Conservation (phyloP, 1,140 invertebrate species). For the Megathymus violae region DNA sequence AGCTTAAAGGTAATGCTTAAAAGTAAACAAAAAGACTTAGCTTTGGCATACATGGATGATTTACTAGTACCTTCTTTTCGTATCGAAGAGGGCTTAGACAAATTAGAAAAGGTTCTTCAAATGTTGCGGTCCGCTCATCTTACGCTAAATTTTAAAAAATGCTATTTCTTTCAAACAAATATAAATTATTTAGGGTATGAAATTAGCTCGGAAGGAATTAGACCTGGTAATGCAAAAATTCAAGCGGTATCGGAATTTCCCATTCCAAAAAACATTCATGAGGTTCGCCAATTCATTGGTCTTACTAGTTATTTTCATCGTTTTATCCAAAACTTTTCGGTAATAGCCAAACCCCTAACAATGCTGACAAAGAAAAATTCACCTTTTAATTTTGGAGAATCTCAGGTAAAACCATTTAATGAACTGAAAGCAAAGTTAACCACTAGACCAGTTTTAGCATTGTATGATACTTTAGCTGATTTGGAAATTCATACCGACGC, state of each 20-base stretch:
- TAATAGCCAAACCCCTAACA: conserved; percentile 25
- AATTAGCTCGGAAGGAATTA: conserved; percentile 20
- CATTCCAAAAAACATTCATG: conserved; percentile 32
- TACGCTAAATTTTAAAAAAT: conserved; percentile 50
- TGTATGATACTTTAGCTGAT: background rate
- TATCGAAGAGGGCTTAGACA: conserved; percentile 12
- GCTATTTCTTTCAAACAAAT: conserved; percentile 34
- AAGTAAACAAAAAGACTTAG: conserved; percentile 29
- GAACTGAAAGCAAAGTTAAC: no score
- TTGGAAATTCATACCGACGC: conserved; percentile 9
- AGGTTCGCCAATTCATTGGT: no score
- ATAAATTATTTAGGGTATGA: conserved; percentile 50
- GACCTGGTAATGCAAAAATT: conserved; percentile 40
- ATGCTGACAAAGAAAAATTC: conserved; percentile 30
- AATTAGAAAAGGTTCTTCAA: conserved; percentile 20
- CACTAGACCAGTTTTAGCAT: no score
- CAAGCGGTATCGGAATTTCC: conserved; percentile 28
- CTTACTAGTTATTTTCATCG: no score
- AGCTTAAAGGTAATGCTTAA: conserved; percentile 53
- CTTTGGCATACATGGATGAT: conserved; percentile 46
- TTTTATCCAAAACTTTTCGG: conserved; percentile 15
- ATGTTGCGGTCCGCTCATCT: no score
- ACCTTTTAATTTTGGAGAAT: background rate
- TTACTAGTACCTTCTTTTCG: conserved; percentile 24
- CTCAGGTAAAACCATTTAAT: conserved; percentile 5